These are phyloP conservation scores for Coleophora flavipennella DNA, from an alignment of 2,888 invertebrate genomes.

Conservation along the genomic window DNA sequence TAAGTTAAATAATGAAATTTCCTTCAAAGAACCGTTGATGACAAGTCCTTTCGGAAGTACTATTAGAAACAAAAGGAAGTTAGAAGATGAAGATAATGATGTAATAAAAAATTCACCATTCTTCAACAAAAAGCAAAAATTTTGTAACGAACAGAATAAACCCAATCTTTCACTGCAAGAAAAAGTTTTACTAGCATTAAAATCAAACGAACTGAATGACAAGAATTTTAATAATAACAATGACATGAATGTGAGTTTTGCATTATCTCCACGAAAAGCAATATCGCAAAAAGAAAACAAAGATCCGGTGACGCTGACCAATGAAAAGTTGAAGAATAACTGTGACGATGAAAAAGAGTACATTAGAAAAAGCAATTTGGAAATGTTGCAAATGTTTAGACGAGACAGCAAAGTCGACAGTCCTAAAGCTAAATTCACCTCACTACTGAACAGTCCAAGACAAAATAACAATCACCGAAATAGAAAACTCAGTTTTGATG, in stretches of 20 bases:
- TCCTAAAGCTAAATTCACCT: conserved; percentile 25
- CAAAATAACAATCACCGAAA: conserved; percentile 18
- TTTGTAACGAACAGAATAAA: conserved; percentile 24
- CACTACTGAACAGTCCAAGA: conserved; percentile 19
- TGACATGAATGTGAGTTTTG: conserved; percentile 26
- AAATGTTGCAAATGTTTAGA: conserved; percentile 42
- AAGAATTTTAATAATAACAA: conserved; percentile 22
- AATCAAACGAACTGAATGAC: conserved; percentile 29
- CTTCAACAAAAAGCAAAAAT: conserved; percentile 49
- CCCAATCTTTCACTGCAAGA: conserved; percentile 34
- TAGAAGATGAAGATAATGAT: conserved; percentile 25
- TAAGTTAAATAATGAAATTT: background rate
- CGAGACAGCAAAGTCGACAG: conserved; percentile 30
- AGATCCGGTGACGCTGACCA: conserved; percentile 20
- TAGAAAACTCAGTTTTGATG: conserved; percentile 32
- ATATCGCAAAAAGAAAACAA: conserved; percentile 18
- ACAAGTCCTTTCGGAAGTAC: conserved; percentile 11
- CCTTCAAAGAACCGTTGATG: background rate
- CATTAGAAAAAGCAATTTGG: conserved; percentile 22
- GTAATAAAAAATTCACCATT: conserved; percentile 42
- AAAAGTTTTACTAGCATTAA: conserved; percentile 42
- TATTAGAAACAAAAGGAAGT: conserved; percentile 36
- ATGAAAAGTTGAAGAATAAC: conserved; percentile 1
- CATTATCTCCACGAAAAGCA: conserved; percentile 17
- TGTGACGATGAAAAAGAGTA: conserved; percentile 16